These are phyloP conservation scores for Capromys pilorides DNA, from an alignment of 2,797 vertebrate genomes.

Conservation along the genomic window DNA sequence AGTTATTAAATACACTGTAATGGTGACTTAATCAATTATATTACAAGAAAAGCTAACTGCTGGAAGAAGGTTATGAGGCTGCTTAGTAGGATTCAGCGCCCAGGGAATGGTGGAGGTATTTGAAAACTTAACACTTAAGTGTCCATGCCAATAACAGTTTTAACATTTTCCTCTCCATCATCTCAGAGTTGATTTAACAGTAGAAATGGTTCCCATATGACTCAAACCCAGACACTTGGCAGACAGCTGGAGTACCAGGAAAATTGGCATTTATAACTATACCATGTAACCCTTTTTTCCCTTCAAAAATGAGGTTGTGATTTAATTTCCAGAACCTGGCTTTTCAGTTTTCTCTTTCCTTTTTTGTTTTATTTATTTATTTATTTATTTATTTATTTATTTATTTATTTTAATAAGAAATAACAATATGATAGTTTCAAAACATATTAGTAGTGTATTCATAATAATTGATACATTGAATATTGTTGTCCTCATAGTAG, in stretches of 20 bases:
- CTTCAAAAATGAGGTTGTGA: constrained; percentile 6
- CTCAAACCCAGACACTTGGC: background rate
- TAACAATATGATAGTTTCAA: no score
- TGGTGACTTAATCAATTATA: constrained; percentile 60
- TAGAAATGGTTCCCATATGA: constrained; percentile 1
- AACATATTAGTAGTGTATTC: no score
- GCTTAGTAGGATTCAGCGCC: constrained; percentile 51
- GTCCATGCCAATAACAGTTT: background rate
- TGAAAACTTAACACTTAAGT: constrained; percentile 53
- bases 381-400: no score
- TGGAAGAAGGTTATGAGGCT: background rate
- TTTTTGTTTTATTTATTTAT: no score
- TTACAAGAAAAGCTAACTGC: constrained; percentile 66
- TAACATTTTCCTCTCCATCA: background rate
- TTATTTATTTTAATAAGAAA: no score
- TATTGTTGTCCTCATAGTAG: no score
- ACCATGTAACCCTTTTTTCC: background rate
- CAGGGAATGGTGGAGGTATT: background rate
- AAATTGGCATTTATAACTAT: background rate
- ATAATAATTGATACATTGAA: no score
- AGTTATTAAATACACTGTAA: constrained; percentile 60
- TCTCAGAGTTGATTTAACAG: background rate
- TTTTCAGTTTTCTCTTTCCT: background rate
- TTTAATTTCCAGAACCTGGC: background rate
- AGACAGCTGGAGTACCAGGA: background rate